Percentiles rank a stretch among this genome's conserved stretches.
These are phyloP conservation scores for Pachyrhynchus sulphureomaculatus DNA, from an alignment of 1,140 invertebrate species.

Conservation along the genomic window DNA sequence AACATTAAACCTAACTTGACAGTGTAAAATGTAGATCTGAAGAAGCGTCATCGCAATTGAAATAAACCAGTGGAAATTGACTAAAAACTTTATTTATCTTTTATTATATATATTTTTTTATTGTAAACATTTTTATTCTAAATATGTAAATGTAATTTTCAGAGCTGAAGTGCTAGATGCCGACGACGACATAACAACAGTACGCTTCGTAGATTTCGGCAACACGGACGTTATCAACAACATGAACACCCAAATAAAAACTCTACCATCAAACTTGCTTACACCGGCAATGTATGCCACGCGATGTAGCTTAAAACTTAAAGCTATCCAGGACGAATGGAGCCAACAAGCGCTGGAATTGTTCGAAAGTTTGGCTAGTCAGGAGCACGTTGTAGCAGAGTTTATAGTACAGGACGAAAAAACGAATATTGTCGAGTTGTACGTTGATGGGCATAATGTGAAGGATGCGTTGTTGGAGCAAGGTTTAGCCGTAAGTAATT, in stretches of 20 bases:
- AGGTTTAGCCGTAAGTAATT: constrained; percentile 47
- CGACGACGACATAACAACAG: constrained; percentile 67
- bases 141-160: too few species aligned
- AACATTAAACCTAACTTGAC: too few species aligned
- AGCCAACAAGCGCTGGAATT: constrained; percentile 59
- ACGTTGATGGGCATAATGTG: constrained; percentile 60
- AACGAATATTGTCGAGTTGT: constrained; percentile 67
- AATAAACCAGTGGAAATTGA: too few species aligned
- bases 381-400: constrained; percentile 52
- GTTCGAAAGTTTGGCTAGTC: constrained; percentile 57
- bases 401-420: constrained; percentile 61
- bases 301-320: constrained; percentile 65
- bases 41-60: too few species aligned
- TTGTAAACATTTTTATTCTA: too few species aligned
- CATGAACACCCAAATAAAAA: constrained; percentile 56
- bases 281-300: constrained; percentile 55
- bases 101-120: too few species aligned
- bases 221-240: constrained; percentile 71
- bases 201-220: constrained; percentile 82
- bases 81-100: too few species aligned
- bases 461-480: constrained; percentile 60
- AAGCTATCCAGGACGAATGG: constrained; percentile 68
- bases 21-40: too few species aligned
- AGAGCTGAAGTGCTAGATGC: constrained; percentile 74
- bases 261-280: constrained; percentile 54